Evolutionary conservation across 2,113 vertebrate genomes (phyloP).

Genomic region (Anolis sagrei): DNA sequence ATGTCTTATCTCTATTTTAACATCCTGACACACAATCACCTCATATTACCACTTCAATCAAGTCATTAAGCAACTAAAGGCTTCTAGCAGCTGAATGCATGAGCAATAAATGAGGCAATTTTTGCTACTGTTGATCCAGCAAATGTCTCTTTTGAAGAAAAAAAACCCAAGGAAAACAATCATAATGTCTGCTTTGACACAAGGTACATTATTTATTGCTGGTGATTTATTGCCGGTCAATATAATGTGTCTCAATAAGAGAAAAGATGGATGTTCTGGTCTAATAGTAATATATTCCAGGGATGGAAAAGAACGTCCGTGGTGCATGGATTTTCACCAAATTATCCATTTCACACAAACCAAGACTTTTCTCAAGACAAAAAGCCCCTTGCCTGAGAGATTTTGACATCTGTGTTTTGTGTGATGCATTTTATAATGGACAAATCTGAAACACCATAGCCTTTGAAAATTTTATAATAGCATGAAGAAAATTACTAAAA

Average conservation of each 20-base stretch:
- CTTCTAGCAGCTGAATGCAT: slow-evolving; percentile 58
- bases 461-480: no score
- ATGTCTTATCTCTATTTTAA: slow-evolving; percentile 71
- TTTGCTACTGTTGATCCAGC: slow-evolving; percentile 14
- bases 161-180: not conserved
- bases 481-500: no score
- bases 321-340: no score
- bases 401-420: no score
- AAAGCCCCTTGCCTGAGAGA: no score
- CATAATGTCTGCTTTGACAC: not conserved
- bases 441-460: no score
- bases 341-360: no score
- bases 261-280: not conserved
- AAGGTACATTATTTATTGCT: not conserved
- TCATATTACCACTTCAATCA: slow-evolving; percentile 70
- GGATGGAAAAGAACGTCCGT: no score
- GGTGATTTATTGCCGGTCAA: not conserved
- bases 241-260: not conserved
- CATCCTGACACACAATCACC: slow-evolving; percentile 67
- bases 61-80: slow-evolving; percentile 67
- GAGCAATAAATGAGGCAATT: slow-evolving; percentile 48
- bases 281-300: not conserved
- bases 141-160: not conserved
- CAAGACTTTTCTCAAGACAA: no score
- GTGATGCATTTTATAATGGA: no score